Conservation (phyloP, 2,888 invertebrate species). For the Lithodes maja region DNA sequence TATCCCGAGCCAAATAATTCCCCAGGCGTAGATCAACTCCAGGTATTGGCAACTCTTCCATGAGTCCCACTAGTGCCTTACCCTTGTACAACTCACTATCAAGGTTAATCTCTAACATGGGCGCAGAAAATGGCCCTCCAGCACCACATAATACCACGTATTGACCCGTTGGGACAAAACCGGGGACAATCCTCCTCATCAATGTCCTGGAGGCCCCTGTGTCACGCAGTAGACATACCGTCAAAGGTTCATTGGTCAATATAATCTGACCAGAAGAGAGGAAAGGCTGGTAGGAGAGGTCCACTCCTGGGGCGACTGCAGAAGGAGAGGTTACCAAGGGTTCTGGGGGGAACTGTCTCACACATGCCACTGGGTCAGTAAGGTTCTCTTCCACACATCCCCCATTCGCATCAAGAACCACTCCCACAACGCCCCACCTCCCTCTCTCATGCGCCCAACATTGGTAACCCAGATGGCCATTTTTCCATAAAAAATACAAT, state of each 20-base stretch:
- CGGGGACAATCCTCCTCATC: not conserved
- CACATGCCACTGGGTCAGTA: not conserved
- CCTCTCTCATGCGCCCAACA: too few species aligned
- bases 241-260: not conserved
- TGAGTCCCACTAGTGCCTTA: not conserved
- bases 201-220: not conserved
- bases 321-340: not conserved
- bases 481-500: too few species aligned
- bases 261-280: not conserved
- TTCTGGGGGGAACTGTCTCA: not conserved
- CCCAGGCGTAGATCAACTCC: not conserved
- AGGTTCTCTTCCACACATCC: too few species aligned
- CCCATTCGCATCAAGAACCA: too few species aligned
- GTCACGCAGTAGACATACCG: not conserved
- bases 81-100: not conserved
- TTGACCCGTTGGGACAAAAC: not conserved
- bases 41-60: not conserved
- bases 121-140: not conserved
- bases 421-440: too few species aligned
- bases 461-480: too few species aligned
- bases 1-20: not conserved
- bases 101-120: not conserved
- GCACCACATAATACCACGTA: not conserved
- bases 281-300: not conserved
- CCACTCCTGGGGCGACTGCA: not conserved